Evolutionary conservation across 1,140 invertebrate species (phyloP).

Genomic region (Andrena cerasifolii): DNA sequence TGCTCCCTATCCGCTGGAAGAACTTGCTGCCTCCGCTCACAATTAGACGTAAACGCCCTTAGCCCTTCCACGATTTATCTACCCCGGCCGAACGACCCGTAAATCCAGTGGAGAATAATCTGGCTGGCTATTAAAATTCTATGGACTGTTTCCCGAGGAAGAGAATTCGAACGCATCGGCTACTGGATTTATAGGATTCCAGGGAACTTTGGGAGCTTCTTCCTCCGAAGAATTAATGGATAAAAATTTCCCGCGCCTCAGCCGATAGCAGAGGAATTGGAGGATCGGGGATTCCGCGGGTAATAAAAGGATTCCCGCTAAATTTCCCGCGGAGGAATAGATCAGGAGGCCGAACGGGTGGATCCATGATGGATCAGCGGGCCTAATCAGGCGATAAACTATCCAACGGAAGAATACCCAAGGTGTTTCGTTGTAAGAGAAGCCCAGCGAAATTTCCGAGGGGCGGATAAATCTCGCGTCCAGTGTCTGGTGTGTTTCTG

Average conservation of each 20-base stretch:
- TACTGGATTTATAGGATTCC: not conserved
- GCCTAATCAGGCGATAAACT: no score
- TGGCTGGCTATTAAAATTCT: conserved; percentile 36
- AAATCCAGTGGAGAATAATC: not conserved
- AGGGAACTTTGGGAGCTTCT: not conserved
- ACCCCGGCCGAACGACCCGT: not conserved
- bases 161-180: not conserved
- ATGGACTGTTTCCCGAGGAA: no score
- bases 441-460: conserved; percentile 10
- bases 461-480: conserved; percentile 18
- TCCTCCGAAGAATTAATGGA: conserved; percentile 4
- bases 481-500: conserved; percentile 15
- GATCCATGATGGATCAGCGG: not conserved
- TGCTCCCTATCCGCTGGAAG: not conserved
- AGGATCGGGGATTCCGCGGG: not conserved
- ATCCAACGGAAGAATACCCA: no score
- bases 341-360: not conserved
- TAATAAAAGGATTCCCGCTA: not conserved
- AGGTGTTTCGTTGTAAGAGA: conserved; percentile 18
- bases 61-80: conserved; percentile 14
- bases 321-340: not conserved
- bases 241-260: conserved; percentile 17
- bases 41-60: conserved; percentile 20
- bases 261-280: not conserved
- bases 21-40: not conserved